Evolutionary conservation across 2,113 vertebrate genomes (phyloP), one percentile per base, ranked within the genome.

Genomic region (Spermophilus dauricus): DNA sequence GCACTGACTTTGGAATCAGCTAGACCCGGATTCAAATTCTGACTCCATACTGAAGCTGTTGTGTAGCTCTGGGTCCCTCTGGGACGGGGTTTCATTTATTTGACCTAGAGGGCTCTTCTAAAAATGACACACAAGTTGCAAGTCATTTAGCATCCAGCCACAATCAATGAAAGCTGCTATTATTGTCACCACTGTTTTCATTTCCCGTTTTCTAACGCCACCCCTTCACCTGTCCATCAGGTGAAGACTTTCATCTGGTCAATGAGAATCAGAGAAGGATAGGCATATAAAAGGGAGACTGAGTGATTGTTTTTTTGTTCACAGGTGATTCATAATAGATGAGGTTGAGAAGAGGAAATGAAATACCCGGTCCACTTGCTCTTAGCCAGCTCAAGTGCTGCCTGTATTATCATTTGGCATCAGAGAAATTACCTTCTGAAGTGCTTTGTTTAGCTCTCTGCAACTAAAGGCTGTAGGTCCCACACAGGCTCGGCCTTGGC

Each of bases 101-200:
- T 95, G 51, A 13, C 67, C 58, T 48, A 37, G 8, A 81, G 22
- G 45, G 42, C 56, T 65, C 17, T n/a, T 86, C 48, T 39, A 12
- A 65, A 58, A 37, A 39, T 18, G 56, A 77, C 34, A 48, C 16
- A 9, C 56, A 48, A 83, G 12, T 17, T 76, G 30, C 22, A 77
- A 42, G 45, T 56, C 39, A 5, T 45, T 67, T 17, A 51, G 7
- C 51, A 26, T 28, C 1, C 11, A 2, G 48, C 63, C 20, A 8
- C 12, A 5, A 1, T 16, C n/a, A 5, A 8, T 12, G 48, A 86
- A 42, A 32, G 30, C 17, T 4, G 0, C 61, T 5, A 2, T 26
- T 14, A 7, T 56, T 37, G 0, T 73, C 37, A 53, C 32, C 14
- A 9, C 5, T 32, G 32, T 67, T 85, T 26, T 48, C 5, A 0